Conservation (phyloP, 2,888 invertebrate species). For the Pandemis cinnamomeana region DNA sequence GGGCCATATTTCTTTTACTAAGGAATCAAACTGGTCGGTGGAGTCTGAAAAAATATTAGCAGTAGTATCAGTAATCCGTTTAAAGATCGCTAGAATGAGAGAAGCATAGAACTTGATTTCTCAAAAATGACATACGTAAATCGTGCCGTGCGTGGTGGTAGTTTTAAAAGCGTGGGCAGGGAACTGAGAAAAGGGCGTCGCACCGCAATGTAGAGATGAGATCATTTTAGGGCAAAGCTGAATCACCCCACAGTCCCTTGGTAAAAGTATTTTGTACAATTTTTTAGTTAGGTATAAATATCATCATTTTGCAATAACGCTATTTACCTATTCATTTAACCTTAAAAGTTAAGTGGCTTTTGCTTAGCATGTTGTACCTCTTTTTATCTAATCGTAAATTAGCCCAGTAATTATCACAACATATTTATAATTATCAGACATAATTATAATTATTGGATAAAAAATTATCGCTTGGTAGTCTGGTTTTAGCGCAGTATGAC, state of each 20-base stretch:
- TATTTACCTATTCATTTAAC: too few species aligned
- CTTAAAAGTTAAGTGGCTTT: too few species aligned
- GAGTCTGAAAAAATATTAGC: too few species aligned
- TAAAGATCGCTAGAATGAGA: not conserved
- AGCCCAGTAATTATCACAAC: not conserved
- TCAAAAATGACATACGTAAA: not conserved
- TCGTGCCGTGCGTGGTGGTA: not conserved
- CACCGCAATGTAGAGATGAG: not conserved
- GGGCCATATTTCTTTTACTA: too few species aligned
- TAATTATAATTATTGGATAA: not conserved
- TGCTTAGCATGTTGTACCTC: too few species aligned
- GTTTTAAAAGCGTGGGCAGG: not conserved
- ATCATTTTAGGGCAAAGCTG: not conserved
- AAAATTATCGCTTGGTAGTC: not conserved
- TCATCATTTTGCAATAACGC: too few species aligned
- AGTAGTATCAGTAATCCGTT: too few species aligned
- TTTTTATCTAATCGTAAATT: not conserved
- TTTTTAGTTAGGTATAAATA: too few species aligned
- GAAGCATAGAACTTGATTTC: not conserved
- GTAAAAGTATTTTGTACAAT: not conserved
- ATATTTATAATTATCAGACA: not conserved
- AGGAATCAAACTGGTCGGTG: too few species aligned
- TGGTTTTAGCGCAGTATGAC: not conserved
- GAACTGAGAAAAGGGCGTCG: not conserved
- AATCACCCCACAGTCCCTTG: not conserved